These are phyloP conservation scores for Melanaphis sacchari DNA, from an alignment of 1,140 invertebrate species.

Conservation along the genomic window DNA sequence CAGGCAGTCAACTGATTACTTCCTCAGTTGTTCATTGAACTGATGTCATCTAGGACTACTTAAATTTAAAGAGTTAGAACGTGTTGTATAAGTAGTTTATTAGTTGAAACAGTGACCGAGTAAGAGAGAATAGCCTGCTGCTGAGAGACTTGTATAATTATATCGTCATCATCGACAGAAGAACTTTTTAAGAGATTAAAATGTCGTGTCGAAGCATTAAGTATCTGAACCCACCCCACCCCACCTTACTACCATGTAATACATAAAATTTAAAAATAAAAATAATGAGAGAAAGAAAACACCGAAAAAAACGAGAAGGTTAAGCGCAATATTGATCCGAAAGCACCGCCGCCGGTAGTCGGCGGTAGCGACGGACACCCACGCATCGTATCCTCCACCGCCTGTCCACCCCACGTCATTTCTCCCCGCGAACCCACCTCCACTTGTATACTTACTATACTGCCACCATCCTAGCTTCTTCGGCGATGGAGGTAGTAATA, in stretches of 20 bases:
- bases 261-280: not conserved
- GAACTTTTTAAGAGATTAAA: not conserved
- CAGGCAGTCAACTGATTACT: not conserved
- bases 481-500: not conserved
- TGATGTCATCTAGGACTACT: not conserved
- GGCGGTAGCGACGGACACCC: conserved; percentile 51
- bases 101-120: not conserved
- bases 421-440: not conserved
- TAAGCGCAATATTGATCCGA: conserved; percentile 57
- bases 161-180: not conserved
- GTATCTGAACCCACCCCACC: not conserved
- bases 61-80: not conserved
- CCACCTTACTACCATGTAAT: not conserved
- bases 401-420: not conserved
- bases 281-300: not conserved
- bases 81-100: not conserved
- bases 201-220: not conserved
- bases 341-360: conserved; percentile 24
- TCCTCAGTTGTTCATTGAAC: not conserved
- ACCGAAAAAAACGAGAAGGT: conserved; percentile 49
- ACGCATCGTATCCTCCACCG: conserved; percentile 30
- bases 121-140: not conserved
- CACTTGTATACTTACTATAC: not conserved
- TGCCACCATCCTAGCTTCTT: not conserved
- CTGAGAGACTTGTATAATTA: not conserved